A percentile compares a stretch with the other conserved stretches of the same genome.
These are phyloP conservation scores for Holothuria leucospilota DNA, from an alignment of 53 echinoderm and acorn worm species.

Conservation along the genomic window DNA sequence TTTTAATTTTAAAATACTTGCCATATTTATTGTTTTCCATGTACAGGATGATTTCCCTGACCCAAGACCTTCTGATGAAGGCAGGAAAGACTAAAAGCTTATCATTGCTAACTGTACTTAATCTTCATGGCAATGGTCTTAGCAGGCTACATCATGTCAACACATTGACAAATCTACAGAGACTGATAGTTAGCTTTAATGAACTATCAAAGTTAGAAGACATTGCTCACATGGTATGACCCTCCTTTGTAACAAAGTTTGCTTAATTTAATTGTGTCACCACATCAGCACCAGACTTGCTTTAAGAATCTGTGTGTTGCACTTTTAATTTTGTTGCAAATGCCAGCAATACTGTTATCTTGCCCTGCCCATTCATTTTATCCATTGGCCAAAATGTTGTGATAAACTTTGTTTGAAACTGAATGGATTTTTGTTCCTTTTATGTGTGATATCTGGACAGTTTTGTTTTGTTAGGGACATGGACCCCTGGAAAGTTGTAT, in stretches of 20 bases:
- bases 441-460: too few species aligned
- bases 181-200: conserved; percentile 91
- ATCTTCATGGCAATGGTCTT: conserved; percentile 97
- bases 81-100: conserved; percentile 62
- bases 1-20: too few species aligned
- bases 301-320: too few species aligned
- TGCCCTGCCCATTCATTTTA: too few species aligned
- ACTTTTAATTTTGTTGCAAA: too few species aligned
- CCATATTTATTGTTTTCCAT: not conserved
- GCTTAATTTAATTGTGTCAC: not conserved
- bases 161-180: conserved; percentile 70
- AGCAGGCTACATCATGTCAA: conserved; percentile 78
- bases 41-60: conserved; percentile 75
- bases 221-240: conserved; percentile 84
- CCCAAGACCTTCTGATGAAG: conserved; percentile 87
- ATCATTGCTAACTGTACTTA: conserved; percentile 80
- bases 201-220: conserved; percentile 91
- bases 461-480: too few species aligned
- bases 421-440: too few species aligned
- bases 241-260: not conserved
- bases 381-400: too few species aligned
- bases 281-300: too few species aligned
- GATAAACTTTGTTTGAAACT: too few species aligned
- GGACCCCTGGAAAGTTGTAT: too few species aligned
- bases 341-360: too few species aligned